Evolutionary conservation across 30 jellyfish, hydroid and myxozoan species (phyloP), one percentile per base, ranked within the genome.

Genomic region (Aurelia sp.): DNA sequence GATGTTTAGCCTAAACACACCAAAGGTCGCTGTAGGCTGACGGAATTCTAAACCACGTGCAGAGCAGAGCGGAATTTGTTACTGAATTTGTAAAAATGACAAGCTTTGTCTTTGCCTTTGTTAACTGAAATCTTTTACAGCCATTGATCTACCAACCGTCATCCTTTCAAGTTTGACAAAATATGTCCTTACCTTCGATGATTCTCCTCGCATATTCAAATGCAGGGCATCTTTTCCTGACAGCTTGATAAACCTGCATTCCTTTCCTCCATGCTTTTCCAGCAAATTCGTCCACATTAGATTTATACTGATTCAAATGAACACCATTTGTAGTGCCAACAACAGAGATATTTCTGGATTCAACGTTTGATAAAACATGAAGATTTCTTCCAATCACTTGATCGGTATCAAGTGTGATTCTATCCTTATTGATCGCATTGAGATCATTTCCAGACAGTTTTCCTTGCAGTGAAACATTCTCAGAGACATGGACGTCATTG

Each of bases 321-420:
- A 13, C 11, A 59, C 69, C 96, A 84, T 91, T 91, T 5, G 60
- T 69, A 40, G 73, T 62, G 31, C 95, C 96, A 47, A 62, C 66
- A n/a, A 91, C 59, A 3, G 44, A 4, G 35, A 70, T 44, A 59
- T 84, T 65, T 57, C 74, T 84, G 3, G 60, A 40, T 9, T 20
- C 50, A n/a, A 62, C 84, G 64, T 65, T 61, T 13, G 50, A 21
- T 13, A 83, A 48, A 16, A 61, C 21, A 11, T 44, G 35, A 24
- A 91, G 16, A 83, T 41, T 53, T 41, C 90, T 65, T 18, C 15
- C 44, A 3, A 92, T 72, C 2, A 66, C 44, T 66, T 92, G 97
- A 19, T 81, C 65, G 8, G 87, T 64, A 40, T 75, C 41, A 58
- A 65, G 61, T 19, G 74, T 67, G n/a, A 86, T 38, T 48, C 90